These are phyloP conservation scores for Siphlonurus alternatus DNA, from an alignment of 2,888 invertebrate species.

Conservation along the genomic window DNA sequence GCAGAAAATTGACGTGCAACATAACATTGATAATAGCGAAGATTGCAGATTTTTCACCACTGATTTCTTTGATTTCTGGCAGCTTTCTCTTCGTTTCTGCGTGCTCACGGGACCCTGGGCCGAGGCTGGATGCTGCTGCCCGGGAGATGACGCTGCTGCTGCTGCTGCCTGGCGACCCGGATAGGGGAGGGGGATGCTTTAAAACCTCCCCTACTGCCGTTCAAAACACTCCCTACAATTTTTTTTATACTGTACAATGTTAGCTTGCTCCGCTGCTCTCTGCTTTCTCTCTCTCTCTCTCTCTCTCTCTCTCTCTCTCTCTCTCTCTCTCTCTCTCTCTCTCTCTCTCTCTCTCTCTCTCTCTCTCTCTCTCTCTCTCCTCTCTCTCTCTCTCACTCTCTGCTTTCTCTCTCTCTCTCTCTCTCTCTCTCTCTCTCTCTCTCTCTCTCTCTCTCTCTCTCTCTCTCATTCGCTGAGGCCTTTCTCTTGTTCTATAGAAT, in stretches of 20 bases:
- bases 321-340: not conserved
- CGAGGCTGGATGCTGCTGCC: not conserved
- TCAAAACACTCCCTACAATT: too few species aligned
- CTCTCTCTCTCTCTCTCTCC: not conserved
- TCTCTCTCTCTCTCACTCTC: not conserved
- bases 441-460: not conserved
- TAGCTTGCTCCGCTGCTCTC: not conserved
- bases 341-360: not conserved
- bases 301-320: not conserved
- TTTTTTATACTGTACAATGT: not conserved
- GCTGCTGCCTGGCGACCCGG: not conserved
- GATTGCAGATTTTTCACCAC: too few species aligned
- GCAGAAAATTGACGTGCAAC: too few species aligned
- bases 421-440: not conserved
- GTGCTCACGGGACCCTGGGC: too few species aligned
- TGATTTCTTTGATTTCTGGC: too few species aligned
- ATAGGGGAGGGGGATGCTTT: not conserved
- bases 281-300: not conserved
- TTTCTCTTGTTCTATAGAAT: not conserved
- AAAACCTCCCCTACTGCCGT: too few species aligned
- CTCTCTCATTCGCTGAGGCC: not conserved
- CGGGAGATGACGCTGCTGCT: not conserved
- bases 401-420: not conserved
- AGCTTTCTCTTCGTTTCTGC: too few species aligned
- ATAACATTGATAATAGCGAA: too few species aligned